Percentiles rank a stretch among this genome's conserved stretches.
phyloP scores from a whole-genome alignment of 2,113 vertebrate genomes.

The Sula dactylatra region DNA sequence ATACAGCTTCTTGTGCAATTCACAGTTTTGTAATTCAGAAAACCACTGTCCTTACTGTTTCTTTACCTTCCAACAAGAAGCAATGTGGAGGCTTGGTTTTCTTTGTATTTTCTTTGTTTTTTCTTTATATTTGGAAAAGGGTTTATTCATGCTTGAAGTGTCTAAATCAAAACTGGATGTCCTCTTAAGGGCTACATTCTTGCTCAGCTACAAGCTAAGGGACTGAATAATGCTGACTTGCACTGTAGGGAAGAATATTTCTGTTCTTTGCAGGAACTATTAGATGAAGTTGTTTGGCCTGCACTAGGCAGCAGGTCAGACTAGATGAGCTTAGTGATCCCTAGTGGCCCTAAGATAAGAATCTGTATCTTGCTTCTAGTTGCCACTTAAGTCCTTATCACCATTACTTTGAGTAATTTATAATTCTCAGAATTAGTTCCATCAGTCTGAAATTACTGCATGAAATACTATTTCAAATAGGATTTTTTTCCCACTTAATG shows the following conservation, averaged over 20 bases:
- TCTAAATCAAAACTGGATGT: background rate
- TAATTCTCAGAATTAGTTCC: background rate
- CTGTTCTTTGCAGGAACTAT: background rate
- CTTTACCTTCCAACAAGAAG: background rate
- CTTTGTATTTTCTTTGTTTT: background rate
- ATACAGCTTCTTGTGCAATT: background rate
- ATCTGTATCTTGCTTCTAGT: background rate
- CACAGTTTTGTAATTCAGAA: background rate
- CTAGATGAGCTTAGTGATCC: background rate
- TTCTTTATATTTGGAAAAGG: background rate
- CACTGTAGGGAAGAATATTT: background rate
- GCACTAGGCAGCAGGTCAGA: background rate
- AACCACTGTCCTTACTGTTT: background rate
- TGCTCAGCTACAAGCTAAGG: background rate
- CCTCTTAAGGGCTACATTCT: background rate
- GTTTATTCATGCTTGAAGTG: background rate
- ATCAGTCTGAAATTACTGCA: background rate
- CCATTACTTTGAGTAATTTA: background rate
- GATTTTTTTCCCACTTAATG: background rate
- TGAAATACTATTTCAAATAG: background rate
- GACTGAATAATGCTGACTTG: background rate
- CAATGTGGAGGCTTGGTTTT: background rate
- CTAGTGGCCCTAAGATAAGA: background rate
- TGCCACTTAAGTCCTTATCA: background rate
- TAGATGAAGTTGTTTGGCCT: background rate